Conservation (phyloP, 1,140 invertebrate species). For the Pygmarrhopalites habei region DNA sequence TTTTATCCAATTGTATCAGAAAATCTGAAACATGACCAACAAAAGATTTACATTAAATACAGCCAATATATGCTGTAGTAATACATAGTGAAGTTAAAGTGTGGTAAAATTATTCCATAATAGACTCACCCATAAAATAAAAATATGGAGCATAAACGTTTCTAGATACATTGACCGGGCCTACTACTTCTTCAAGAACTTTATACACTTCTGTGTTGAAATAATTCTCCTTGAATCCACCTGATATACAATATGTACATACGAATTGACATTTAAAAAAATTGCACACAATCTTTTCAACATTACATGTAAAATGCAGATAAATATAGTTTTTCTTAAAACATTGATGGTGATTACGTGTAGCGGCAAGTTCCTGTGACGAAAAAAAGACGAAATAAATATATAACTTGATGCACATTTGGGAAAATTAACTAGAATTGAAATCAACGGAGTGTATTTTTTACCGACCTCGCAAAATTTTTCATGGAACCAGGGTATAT, state of each 20-base stretch:
- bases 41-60: too few relatives aligned
- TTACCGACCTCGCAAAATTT: conserved; percentile 49
- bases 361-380: not conserved
- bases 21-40: too few relatives aligned
- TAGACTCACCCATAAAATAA: conserved; percentile 40
- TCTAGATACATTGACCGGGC: conserved; percentile 27
- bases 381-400: not conserved
- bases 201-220: conserved; percentile 33
- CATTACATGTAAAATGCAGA: not conserved
- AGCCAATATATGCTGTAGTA: too few relatives aligned
- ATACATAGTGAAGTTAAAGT: too few relatives aligned
- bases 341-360: too few relatives aligned
- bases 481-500: conserved; percentile 59
- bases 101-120: too few relatives aligned
- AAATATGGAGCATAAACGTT: conserved; percentile 41
- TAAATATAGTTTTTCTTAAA: not conserved
- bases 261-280: too few relatives aligned
- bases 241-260: conserved; percentile 17
- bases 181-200: conserved; percentile 25
- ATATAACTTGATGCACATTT: too few relatives aligned
- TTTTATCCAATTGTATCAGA: conserved; percentile 38
- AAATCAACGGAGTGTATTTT: too few relatives aligned
- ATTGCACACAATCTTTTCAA: not conserved
- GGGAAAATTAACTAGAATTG: too few relatives aligned
- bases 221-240: conserved; percentile 10